phyloP scores from a whole-genome alignment of 2,888 invertebrate genomes.

The Eulithis prunata region DNA sequence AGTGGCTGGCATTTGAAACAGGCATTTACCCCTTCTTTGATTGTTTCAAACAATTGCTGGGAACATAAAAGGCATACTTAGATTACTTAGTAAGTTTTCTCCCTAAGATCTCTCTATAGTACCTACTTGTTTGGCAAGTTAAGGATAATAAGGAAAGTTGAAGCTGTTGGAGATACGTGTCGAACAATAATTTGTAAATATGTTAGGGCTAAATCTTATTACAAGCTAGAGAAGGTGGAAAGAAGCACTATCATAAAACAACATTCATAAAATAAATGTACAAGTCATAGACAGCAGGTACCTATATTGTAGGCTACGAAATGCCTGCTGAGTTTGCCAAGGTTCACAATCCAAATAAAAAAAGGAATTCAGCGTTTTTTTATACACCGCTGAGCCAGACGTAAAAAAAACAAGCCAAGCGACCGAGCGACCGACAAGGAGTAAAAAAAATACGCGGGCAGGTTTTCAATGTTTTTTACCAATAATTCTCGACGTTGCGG shows the following conservation, averaged over 20 bases:
- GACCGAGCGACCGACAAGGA: slow-evolving; percentile 55
- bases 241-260: slow-evolving; percentile 6
- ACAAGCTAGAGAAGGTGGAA: too few relatives aligned
- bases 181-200: too few relatives aligned
- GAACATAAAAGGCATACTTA: slow-evolving; percentile 35
- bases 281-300: slow-evolving; percentile 18
- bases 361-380: slow-evolving; percentile 69
- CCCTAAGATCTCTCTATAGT: too few relatives aligned
- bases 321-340: slow-evolving; percentile 56
- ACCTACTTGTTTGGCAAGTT: too few relatives aligned
- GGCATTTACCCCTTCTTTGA: slow-evolving; percentile 73
- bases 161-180: too few relatives aligned
- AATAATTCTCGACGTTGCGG: slow-evolving; percentile 46
- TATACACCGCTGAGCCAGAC: slow-evolving; percentile 77
- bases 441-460: slow-evolving; percentile 80
- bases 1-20: slow-evolving; percentile 80
- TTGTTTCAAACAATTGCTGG: slow-evolving; percentile 79
- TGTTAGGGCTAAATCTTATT: too few relatives aligned
- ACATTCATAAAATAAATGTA: slow-evolving; percentile 20
- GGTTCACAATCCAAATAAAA: slow-evolving; percentile 64
- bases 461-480: slow-evolving; percentile 75
- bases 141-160: too few relatives aligned
- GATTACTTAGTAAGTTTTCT: too few relatives aligned
- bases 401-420: slow-evolving; percentile 77
- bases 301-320: slow-evolving; percentile 32